Percentiles rank a stretch among this genome's conserved stretches.
Evolutionary conservation across 2,113 vertebrate species (phyloP).

Genomic region (Nothobranchius furzeri): DNA sequence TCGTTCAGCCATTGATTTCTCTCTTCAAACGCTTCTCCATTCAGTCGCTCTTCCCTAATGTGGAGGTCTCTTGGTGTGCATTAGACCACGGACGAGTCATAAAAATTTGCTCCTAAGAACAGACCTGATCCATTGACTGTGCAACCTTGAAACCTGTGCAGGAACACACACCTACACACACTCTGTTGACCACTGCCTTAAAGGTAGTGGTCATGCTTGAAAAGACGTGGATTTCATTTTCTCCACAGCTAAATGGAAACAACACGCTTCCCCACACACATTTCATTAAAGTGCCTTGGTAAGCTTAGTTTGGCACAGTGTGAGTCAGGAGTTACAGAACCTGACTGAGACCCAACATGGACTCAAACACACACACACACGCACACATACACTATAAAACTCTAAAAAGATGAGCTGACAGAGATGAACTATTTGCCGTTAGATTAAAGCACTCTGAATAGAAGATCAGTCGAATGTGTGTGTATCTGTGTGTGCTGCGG

Average conservation of each 20-base stretch:
- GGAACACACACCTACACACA: conserved; percentile 6
- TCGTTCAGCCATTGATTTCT: conserved; percentile 33
- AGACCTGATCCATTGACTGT: conserved; percentile 50
- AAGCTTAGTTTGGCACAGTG: conserved; percentile 43
- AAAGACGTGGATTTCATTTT: conserved; percentile 55
- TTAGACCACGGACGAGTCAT: conserved; percentile 45
- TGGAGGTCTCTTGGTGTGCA: conserved; percentile 37
- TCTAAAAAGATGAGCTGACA: conserved; percentile 31
- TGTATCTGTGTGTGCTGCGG: too few species aligned
- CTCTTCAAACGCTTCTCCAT: conserved; percentile 28
- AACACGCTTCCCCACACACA: conserved; percentile 53
- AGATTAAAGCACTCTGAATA: conserved; percentile 42
- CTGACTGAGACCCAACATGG: conserved; percentile 27
- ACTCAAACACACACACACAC: neutral
- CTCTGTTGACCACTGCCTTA: conserved; percentile 46
- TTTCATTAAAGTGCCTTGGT: conserved; percentile 59
- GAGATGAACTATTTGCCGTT: conserved; percentile 20
- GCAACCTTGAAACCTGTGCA: conserved; percentile 52
- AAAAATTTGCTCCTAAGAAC: conserved; percentile 47
- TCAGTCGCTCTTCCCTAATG: conserved; percentile 48
- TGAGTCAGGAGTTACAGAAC: conserved; percentile 47
- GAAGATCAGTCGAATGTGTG: conserved; percentile 7
- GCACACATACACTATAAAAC: neutral
- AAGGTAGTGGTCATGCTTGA: conserved; percentile 68
- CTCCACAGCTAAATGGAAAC: conserved; percentile 56